Percentiles rank a stretch among this genome's conserved stretches.
phyloP scores from a whole-genome alignment of 2,797 vertebrate genomes.

The Apogon talboti region DNA sequence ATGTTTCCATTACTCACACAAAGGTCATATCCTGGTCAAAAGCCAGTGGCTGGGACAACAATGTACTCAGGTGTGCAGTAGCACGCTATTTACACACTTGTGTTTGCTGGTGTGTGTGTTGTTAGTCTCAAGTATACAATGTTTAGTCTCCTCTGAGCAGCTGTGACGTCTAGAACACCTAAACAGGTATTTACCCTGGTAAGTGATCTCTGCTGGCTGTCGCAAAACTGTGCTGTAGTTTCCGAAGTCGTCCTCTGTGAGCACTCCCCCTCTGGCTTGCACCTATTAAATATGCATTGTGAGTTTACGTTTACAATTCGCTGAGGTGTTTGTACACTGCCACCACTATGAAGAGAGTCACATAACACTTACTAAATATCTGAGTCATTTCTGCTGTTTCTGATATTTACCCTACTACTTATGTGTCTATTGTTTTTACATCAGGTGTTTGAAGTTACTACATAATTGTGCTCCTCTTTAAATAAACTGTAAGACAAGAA shows the following conservation, averaged over 20 bases:
- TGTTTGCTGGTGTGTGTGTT: too few species aligned
- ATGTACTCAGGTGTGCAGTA: neutral
- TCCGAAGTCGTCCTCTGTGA: slow-evolving; percentile 92
- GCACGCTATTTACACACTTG: neutral
- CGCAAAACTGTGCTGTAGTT: slow-evolving; percentile 91
- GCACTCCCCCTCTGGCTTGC: slow-evolving; percentile 86
- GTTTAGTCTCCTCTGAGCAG: neutral
- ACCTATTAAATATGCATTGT: slow-evolving; percentile 79
- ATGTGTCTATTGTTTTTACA: neutral
- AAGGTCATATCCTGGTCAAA: neutral
- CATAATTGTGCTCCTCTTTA: neutral
- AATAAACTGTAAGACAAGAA: neutral
- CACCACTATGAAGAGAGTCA: neutral
- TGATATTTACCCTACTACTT: too few species aligned
- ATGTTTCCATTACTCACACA: too few species aligned
- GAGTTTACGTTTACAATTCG: slow-evolving; percentile 7
- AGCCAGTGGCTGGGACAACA: neutral
- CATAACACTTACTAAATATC: too few species aligned
- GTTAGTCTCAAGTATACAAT: too few species aligned
- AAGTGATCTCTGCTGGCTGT: slow-evolving; percentile 88
- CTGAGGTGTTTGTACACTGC: neutral
- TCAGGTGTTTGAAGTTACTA: neutral
- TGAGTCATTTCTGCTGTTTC: too few species aligned
- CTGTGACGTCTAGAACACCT: neutral
- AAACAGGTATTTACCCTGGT: slow-evolving; percentile 86